A percentile compares a stretch with the other conserved stretches of the same genome.
phyloP scores from a whole-genome alignment of 2,797 vertebrate species.

The Hafferia zeledoni region DNA sequence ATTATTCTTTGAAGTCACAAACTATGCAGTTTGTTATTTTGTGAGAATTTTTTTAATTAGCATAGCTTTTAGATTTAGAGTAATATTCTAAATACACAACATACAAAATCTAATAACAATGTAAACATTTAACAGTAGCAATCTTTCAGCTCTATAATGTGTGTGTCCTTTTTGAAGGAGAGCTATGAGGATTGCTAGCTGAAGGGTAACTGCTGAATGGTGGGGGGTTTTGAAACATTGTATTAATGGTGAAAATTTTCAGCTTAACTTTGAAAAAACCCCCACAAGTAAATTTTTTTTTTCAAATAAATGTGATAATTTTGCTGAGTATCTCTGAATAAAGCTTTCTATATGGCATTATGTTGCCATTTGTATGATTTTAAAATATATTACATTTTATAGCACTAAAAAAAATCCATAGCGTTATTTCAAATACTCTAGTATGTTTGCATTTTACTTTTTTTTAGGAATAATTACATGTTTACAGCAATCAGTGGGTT shows the following conservation, averaged over 20 bases:
- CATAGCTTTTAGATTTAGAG: background rate
- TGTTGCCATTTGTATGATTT: background rate
- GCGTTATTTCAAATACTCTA: background rate
- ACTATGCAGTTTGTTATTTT: background rate
- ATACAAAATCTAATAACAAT: background rate
- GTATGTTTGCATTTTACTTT: background rate
- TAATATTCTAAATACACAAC: background rate
- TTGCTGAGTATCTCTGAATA: background rate
- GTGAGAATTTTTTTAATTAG: background rate
- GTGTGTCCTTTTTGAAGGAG: background rate
- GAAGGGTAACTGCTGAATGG: background rate
- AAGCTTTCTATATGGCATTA: background rate
- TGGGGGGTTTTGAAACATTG: rapidly evolving
- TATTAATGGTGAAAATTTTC: background rate
- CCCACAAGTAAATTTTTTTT: background rate
- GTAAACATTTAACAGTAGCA: background rate
- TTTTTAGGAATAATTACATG: background rate
- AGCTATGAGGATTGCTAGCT: background rate
- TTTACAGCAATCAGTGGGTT: background rate
- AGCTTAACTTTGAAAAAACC: background rate
- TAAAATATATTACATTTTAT: background rate
- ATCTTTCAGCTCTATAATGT: background rate
- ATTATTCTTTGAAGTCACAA: background rate
- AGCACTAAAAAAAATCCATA: background rate
- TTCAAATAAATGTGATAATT: background rate